Percentiles rank a stretch among this genome's conserved stretches.
These are phyloP conservation scores for Charanyca ferruginea DNA, from an alignment of 2,888 invertebrate species.

Conservation along the genomic window DNA sequence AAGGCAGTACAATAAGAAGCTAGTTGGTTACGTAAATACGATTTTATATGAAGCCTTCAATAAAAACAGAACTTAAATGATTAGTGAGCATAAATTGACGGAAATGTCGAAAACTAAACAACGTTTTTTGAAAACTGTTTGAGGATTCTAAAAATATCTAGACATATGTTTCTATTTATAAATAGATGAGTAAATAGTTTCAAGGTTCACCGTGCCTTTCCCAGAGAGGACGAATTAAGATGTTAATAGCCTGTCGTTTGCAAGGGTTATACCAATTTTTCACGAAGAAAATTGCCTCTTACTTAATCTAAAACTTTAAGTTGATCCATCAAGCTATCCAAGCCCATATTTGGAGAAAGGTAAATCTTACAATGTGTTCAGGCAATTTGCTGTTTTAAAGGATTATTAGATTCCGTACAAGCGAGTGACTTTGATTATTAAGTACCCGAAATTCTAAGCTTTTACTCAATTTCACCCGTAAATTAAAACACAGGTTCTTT, in stretches of 20 bases:
- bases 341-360: background rate
- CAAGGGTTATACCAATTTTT: slow-evolving; percentile 12
- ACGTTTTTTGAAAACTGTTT: background rate
- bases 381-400: background rate
- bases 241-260: slow-evolving; percentile 21
- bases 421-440: too few relatives aligned
- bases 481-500: background rate
- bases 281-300: slow-evolving; percentile 10
- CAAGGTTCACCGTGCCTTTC: background rate
- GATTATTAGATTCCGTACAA: background rate
- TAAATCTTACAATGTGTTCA: slow-evolving; percentile 11
- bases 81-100: background rate
- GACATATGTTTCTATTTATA: background rate
- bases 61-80: too few relatives aligned
- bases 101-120: slow-evolving; percentile 8
- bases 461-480: background rate
- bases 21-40: too few relatives aligned
- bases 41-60: too few relatives aligned
- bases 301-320: background rate
- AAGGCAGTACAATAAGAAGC: too few relatives aligned
- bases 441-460: background rate
- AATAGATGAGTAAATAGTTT: background rate
- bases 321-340: background rate
- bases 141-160: slow-evolving; percentile 5
- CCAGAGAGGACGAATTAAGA: background rate